Conservation (phyloP, 1,140 invertebrate species). For the Octopus bimaculoides region DNA sequence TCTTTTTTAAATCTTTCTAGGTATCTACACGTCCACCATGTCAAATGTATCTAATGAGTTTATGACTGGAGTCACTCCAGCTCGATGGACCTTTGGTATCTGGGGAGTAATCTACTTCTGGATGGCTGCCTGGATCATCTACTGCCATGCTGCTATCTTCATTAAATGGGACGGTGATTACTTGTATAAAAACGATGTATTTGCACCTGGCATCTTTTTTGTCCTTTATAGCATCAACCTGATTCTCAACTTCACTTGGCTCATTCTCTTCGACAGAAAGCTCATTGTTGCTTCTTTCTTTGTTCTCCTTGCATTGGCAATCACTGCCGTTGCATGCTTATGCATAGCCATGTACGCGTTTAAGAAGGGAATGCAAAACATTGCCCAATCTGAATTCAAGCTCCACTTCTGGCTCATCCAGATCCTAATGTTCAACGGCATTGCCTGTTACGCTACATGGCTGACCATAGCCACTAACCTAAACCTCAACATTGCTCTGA, state of each 20-base stretch:
- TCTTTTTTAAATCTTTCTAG: conserved; percentile 25
- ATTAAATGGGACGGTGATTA: conserved; percentile 26
- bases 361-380: conserved; percentile 13
- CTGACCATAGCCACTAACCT: conserved; percentile 46
- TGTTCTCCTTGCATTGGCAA: conserved; percentile 32
- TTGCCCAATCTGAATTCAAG: conserved; percentile 25
- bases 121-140: conserved; percentile 41
- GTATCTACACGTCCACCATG: conserved; percentile 38
- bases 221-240: conserved; percentile 32
- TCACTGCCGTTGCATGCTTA: conserved; percentile 40
- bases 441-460: conserved; percentile 51
- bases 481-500: conserved; percentile 36
- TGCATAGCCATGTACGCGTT: conserved; percentile 31
- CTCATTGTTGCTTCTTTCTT: conserved; percentile 28
- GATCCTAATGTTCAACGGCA: conserved; percentile 49
- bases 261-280: conserved; percentile 45
- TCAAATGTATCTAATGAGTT: conserved; percentile 36
- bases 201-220: conserved; percentile 34
- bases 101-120: conserved; percentile 50
- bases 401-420: conserved; percentile 41
- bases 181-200: conserved; percentile 32
- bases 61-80: conserved; percentile 44
- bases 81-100: conserved; percentile 48
- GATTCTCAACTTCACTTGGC: conserved; percentile 43
- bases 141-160: conserved; percentile 38